Evolutionary conservation across 2,797 vertebrate genomes (phyloP).

Genomic region (Crypturellus tataupa): DNA sequence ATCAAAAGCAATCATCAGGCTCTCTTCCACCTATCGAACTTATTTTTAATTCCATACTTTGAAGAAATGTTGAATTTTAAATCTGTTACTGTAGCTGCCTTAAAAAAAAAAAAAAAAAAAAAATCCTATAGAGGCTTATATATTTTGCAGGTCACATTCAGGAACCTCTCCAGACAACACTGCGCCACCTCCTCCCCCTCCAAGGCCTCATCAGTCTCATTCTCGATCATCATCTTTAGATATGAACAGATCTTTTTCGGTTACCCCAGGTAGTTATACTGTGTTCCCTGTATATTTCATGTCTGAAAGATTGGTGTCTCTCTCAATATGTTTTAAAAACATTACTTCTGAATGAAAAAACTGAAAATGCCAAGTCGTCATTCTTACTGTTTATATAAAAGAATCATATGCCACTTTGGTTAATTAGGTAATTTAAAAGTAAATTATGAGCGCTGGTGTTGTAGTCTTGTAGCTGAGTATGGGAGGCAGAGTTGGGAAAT

Average conservation of each 20-base stretch:
- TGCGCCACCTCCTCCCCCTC: conserved; percentile 95
- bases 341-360: not conserved
- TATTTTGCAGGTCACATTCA: conserved; percentile 92
- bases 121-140: conserved; percentile 1
- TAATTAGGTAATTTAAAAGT: not conserved
- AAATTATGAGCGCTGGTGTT: not conserved
- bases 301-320: too few species aligned
- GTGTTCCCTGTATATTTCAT: not conserved
- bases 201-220: conserved; percentile 93
- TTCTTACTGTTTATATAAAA: not conserved
- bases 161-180: conserved; percentile 92
- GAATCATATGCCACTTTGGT: not conserved
- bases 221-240: conserved; percentile 97
- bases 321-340: not conserved
- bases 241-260: conserved; percentile 94
- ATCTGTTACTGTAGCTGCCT: not conserved
- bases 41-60: not conserved
- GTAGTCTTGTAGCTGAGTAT: not conserved
- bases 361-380: not conserved
- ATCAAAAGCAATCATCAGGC: not conserved
- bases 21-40: not conserved
- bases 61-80: not conserved
- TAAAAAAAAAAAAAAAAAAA: not conserved
- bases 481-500: not conserved
- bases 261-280: conserved; percentile 83